Conservation (phyloP, 2,888 invertebrate species). For the Scaptomyza reducta region DNA sequence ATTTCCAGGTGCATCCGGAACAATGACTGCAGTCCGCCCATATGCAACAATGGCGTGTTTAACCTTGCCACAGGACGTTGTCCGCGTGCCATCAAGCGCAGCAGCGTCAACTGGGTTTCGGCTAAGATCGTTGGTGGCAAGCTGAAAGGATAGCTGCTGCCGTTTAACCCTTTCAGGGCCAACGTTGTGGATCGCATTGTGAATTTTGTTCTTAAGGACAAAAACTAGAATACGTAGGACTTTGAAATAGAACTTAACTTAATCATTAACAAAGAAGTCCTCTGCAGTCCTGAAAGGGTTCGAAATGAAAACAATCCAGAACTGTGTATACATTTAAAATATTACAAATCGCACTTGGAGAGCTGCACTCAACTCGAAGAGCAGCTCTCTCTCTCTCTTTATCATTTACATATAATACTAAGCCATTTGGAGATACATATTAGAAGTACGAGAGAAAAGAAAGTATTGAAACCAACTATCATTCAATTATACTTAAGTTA, state of each 20-base stretch:
- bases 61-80: constrained; percentile 81
- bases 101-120: constrained; percentile 61
- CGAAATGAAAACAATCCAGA: no score
- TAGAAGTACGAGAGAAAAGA: constrained; percentile 21
- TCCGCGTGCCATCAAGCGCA: constrained; percentile 64
- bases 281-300: neutral
- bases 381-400: neutral
- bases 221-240: neutral
- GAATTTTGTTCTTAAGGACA: neutral
- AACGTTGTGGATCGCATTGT: neutral
- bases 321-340: constrained; percentile 64
- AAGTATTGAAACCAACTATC: constrained; percentile 72
- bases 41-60: constrained; percentile 81
- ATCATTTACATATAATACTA: neutral
- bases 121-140: constrained; percentile 48
- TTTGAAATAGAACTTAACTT: neutral
- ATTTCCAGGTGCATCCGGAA: constrained; percentile 75
- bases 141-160: constrained; percentile 21
- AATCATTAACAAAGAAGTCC: neutral
- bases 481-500: constrained; percentile 74
- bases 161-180: constrained; percentile 10
- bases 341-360: constrained; percentile 20
- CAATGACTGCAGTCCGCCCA: constrained; percentile 78
- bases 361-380: constrained; percentile 1
- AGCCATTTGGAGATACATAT: constrained; percentile 1